These are phyloP conservation scores for Rotaria macrura DNA, from an alignment of 2,888 invertebrate species.

Conservation along the genomic window DNA sequence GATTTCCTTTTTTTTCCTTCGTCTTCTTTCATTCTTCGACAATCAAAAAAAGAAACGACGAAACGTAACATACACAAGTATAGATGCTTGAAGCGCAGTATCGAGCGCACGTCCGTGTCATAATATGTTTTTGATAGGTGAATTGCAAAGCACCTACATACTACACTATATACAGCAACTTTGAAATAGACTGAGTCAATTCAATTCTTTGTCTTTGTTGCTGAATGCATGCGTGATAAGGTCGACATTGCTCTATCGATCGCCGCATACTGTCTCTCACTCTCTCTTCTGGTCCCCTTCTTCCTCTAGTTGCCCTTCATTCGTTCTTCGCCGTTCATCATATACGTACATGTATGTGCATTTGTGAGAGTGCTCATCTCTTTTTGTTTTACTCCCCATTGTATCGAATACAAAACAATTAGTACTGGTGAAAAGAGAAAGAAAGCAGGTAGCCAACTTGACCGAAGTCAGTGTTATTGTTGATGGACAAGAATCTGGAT, in stretches of 20 bases:
- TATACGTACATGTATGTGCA: not conserved
- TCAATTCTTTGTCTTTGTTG: not conserved
- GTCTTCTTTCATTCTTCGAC: not conserved
- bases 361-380: not conserved
- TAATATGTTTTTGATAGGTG: slow-evolving; percentile 8
- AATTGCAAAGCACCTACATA: not conserved
- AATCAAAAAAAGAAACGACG: not conserved
- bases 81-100: not conserved
- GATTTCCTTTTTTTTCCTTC: not conserved
- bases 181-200: not conserved
- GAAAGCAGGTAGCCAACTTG: slow-evolving; percentile 1
- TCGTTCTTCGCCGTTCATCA: not conserved
- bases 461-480: not conserved
- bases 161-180: not conserved
- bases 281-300: not conserved
- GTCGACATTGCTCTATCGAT: not conserved
- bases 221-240: not conserved
- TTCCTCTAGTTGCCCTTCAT: not conserved
- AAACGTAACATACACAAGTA: not conserved
- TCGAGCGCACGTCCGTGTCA: not conserved
- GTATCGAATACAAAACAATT: not conserved
- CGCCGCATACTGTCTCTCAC: not conserved
- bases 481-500: not conserved
- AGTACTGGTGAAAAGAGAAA: not conserved
- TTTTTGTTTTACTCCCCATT: not conserved